Conservation (phyloP, 2,797 vertebrate species). For the Ctenopoma kingsleyae region DNA sequence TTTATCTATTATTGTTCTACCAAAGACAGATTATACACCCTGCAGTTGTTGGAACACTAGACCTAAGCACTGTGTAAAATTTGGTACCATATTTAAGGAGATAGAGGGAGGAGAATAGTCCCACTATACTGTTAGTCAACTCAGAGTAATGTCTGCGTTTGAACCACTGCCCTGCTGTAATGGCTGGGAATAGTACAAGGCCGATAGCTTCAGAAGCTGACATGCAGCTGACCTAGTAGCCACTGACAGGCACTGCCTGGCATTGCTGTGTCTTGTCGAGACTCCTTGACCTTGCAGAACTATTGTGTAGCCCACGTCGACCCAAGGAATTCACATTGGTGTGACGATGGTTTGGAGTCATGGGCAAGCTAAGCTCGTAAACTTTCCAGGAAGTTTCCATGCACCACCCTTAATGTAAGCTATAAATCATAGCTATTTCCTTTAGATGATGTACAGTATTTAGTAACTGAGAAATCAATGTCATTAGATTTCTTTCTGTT, state of each 20-base stretch:
- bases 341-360: constrained; percentile 15
- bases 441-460: neutral
- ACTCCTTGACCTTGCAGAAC: constrained; percentile 20
- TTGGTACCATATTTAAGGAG: constrained; percentile 5
- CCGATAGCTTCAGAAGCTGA: constrained; percentile 8
- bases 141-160: constrained; percentile 23
- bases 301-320: constrained; percentile 7
- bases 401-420: neutral
- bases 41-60: neutral
- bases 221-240: constrained; percentile 45
- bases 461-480: neutral
- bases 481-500: neutral
- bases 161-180: constrained; percentile 34
- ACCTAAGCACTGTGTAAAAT: neutral
- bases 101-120: neutral
- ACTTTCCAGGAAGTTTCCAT: constrained; percentile 14
- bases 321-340: constrained; percentile 15
- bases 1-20: neutral
- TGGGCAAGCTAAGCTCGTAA: neutral
- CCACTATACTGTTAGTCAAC: constrained; percentile 6
- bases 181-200: constrained; percentile 12
- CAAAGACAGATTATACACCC: neutral
- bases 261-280: constrained; percentile 15
- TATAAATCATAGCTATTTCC: neutral
- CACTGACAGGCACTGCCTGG: constrained; percentile 18